These are phyloP conservation scores for Sialia sialis DNA, from an alignment of 2,113 vertebrate species.

Conservation along the genomic window DNA sequence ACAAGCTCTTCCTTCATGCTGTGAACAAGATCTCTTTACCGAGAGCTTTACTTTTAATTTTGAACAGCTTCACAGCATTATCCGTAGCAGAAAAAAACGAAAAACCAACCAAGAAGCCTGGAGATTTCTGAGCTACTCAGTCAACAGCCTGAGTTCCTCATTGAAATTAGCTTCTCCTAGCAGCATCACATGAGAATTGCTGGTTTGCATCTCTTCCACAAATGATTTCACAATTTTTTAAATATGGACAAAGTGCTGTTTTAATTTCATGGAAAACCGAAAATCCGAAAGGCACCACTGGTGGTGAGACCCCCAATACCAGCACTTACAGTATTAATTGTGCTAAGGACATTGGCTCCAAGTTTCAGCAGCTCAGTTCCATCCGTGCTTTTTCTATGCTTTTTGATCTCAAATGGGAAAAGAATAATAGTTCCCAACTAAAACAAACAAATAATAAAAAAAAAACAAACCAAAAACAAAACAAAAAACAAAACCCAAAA, in stretches of 20 bases:
- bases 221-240: background rate
- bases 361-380: background rate
- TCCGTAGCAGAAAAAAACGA: background rate
- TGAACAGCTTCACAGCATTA: constrained; percentile 59
- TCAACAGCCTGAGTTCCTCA: background rate
- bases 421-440: background rate
- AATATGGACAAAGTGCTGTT: background rate
- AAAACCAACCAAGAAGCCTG: background rate
- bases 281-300: background rate
- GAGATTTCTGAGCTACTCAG: constrained; percentile 33
- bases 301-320: background rate
- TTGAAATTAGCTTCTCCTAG: background rate
- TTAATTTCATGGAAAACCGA: background rate
- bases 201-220: background rate
- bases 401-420: background rate
- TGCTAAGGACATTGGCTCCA: background rate
- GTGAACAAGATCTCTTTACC: constrained; percentile 55
- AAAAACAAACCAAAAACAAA: background rate
- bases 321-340: background rate
- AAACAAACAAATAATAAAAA: background rate
- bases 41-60: constrained; percentile 74
- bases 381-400: background rate
- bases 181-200: background rate
- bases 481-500: background rate
- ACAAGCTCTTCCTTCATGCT: constrained; percentile 29